These are phyloP conservation scores for Coenonympha glycerion DNA, from an alignment of 2,888 invertebrate species.

Conservation along the genomic window DNA sequence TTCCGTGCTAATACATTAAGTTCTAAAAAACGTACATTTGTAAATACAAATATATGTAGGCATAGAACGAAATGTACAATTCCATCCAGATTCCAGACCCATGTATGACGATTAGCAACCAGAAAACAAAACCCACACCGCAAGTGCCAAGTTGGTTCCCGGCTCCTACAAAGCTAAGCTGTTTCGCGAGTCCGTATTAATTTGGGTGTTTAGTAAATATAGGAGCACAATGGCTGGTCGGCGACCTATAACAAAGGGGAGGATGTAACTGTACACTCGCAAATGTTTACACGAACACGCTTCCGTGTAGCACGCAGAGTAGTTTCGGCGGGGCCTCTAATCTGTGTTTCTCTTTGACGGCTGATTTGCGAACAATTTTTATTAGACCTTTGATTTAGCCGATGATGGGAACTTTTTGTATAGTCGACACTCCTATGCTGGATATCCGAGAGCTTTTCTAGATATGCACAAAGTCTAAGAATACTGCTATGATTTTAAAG, in stretches of 20 bases:
- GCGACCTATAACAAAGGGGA: slow-evolving; percentile 38
- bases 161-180: slow-evolving; percentile 2
- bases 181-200: slow-evolving; percentile 19
- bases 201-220: slow-evolving; percentile 34
- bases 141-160: background rate
- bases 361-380: background rate
- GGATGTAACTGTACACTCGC: slow-evolving; percentile 44
- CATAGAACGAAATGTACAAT: too few species aligned
- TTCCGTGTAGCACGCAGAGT: slow-evolving; percentile 32
- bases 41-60: too few species aligned
- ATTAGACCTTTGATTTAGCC: background rate
- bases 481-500: too few species aligned
- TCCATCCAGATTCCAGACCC: too few species aligned
- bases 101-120: too few species aligned
- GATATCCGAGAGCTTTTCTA: too few species aligned
- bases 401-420: too few species aligned
- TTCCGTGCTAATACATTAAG: too few species aligned
- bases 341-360: background rate
- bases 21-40: too few species aligned
- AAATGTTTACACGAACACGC: slow-evolving; percentile 42
- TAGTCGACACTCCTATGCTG: background rate
- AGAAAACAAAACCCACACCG: background rate
- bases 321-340: slow-evolving; percentile 5
- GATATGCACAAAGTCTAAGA: too few species aligned
- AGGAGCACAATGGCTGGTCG: slow-evolving; percentile 32